These are phyloP conservation scores for Cotesia glomerata DNA, from an alignment of 1,140 invertebrate species.

Conservation along the genomic window DNA sequence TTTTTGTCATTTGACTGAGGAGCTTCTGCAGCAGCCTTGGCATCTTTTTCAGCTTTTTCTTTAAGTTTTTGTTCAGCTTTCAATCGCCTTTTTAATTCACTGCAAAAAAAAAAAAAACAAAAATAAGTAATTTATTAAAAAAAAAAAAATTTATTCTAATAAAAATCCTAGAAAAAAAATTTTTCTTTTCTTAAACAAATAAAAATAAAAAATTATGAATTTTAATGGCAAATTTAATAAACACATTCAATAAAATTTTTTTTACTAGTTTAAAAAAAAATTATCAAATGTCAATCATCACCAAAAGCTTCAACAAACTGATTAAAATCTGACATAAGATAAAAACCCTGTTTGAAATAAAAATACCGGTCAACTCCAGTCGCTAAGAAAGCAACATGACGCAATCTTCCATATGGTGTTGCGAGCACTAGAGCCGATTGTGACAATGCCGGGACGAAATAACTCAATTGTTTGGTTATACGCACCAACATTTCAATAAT, in stretches of 20 bases:
- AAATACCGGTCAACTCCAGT: slow-evolving; percentile 31
- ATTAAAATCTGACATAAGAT: no score
- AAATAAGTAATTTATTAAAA: slow-evolving; percentile 16
- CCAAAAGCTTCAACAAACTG: no score
- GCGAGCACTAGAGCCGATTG: slow-evolving; percentile 8
- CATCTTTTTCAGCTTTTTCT: slow-evolving; percentile 87
- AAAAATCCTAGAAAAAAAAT: slow-evolving; percentile 26
- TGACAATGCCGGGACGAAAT: slow-evolving; percentile 33
- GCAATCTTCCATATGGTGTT: slow-evolving; percentile 39
- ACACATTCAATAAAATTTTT: no score
- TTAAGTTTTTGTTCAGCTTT: slow-evolving; percentile 94
- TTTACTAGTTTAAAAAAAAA: no score
- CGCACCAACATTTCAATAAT: slow-evolving; percentile 43
- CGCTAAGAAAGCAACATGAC: slow-evolving; percentile 42
- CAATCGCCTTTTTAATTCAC: slow-evolving; percentile 88
- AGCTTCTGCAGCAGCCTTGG: slow-evolving; percentile 55
- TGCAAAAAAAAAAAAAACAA: slow-evolving; percentile 62
- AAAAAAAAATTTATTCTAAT: slow-evolving; percentile 2
- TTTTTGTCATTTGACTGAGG: slow-evolving; percentile 52
- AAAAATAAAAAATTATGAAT: no score
- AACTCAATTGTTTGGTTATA: slow-evolving; percentile 42
- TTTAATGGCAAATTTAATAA: no score
- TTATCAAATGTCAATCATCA: no score
- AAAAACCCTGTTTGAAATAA: no score
- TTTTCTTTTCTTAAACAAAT: no score